phyloP scores from a whole-genome alignment of 2,113 vertebrate species.

The Lontra canadensis region DNA sequence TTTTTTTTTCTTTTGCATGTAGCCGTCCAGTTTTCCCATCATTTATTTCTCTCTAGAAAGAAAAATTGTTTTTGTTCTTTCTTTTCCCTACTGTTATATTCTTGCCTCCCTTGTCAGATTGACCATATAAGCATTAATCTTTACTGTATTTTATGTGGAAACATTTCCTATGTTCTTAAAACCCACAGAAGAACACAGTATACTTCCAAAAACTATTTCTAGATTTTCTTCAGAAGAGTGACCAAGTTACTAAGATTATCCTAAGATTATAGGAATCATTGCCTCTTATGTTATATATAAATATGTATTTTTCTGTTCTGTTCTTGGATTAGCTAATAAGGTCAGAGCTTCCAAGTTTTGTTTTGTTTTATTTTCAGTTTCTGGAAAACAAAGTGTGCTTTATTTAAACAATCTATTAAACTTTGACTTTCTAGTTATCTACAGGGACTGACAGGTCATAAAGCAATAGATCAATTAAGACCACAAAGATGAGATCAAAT shows the following conservation, averaged over 20 bases:
- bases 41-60: background rate
- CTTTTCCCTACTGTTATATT: background rate
- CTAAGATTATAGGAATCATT: background rate
- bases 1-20: background rate
- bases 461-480: background rate
- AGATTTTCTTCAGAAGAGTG: background rate
- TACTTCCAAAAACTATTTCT: background rate
- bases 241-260: background rate
- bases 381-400: background rate
- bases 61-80: background rate
- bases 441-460: background rate
- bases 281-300: background rate
- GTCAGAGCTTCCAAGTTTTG: background rate
- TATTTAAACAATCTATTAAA: constrained; percentile 26
- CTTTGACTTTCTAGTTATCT: background rate
- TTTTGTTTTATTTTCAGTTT: background rate
- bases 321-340: background rate
- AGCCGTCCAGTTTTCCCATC: background rate
- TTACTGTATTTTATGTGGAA: background rate
- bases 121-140: background rate
- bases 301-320: background rate
- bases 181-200: background rate
- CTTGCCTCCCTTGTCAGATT: background rate
- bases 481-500: background rate
- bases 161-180: background rate